These are phyloP conservation scores for Choristoneura rosaceana DNA, from an alignment of 2,888 invertebrate genomes.

Conservation along the genomic window DNA sequence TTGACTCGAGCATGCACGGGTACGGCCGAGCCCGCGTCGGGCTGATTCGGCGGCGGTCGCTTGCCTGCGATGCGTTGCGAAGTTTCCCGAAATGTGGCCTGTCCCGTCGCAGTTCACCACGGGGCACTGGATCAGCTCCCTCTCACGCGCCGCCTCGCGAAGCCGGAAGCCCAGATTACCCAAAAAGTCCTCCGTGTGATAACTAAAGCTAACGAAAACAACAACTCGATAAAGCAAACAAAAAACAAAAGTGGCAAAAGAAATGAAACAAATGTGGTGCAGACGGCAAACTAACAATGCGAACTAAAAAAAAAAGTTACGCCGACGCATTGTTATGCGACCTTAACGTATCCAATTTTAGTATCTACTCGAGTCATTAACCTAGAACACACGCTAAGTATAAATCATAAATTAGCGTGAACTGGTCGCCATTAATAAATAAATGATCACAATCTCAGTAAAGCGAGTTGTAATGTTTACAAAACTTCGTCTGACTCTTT, in stretches of 20 bases:
- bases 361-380: constrained; percentile 58
- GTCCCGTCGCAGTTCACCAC: constrained; percentile 93
- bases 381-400: constrained; percentile 48
- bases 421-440: constrained; percentile 46
- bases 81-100: constrained; percentile 95
- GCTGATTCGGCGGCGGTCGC: constrained; percentile 59
- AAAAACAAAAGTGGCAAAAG: constrained; percentile 48
- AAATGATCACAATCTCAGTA: constrained; percentile 59
- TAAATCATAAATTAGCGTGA: constrained; percentile 48
- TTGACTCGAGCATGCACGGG: constrained; percentile 84
- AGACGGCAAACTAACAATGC: constrained; percentile 40
- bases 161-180: constrained; percentile 81
- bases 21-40: background rate
- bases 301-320: constrained; percentile 42
- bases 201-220: constrained; percentile 60
- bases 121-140: constrained; percentile 92
- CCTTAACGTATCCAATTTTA: constrained; percentile 49
- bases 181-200: constrained; percentile 73
- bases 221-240: constrained; percentile 45
- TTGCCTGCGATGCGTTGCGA: constrained; percentile 95
- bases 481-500: constrained; percentile 63
- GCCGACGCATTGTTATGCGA: constrained; percentile 43
- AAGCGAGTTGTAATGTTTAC: constrained; percentile 66
- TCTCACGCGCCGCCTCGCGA: constrained; percentile 83
- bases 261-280: constrained; percentile 46